A percentile compares a stretch with the other conserved stretches of the same genome.
phyloP scores from a whole-genome alignment of 2,888 invertebrate species.

The Seira musarum region DNA sequence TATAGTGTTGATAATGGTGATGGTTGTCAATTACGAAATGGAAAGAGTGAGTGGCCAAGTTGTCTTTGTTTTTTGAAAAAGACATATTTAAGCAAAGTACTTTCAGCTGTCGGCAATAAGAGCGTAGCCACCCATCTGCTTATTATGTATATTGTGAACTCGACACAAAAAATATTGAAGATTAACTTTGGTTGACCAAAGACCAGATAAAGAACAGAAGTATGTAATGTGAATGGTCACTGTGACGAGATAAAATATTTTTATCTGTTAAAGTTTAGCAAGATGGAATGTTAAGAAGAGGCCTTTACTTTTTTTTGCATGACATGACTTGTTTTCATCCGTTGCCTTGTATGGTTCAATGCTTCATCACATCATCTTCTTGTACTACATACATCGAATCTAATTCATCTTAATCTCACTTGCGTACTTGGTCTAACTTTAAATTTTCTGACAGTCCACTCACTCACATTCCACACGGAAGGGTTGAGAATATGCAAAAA shows the following conservation, averaged over 20 bases:
- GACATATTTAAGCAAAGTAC: not conserved
- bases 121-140: not conserved
- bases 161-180: not conserved
- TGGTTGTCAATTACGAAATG: too few species aligned
- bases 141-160: not conserved
- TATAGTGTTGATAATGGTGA: too few species aligned
- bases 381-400: not conserved
- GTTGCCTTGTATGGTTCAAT: slow-evolving; percentile 31
- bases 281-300: not conserved
- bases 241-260: not conserved
- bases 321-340: not conserved
- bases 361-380: slow-evolving; percentile 26
- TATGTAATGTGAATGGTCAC: not conserved
- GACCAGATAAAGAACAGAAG: not conserved
- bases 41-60: too few species aligned
- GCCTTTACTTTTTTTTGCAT: not conserved
- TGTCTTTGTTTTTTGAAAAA: too few species aligned
- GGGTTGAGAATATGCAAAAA: slow-evolving; percentile 11
- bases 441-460: not conserved
- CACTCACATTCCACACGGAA: slow-evolving; percentile 27
- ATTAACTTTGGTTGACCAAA: slow-evolving; percentile 15
- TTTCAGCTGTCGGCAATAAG: not conserved
- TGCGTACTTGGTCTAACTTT: not conserved
- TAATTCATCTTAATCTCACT: not conserved
- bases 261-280: not conserved